Evolutionary conservation across 2,113 vertebrate genomes (phyloP), one percentile per base, ranked within the genome.

Genomic region (Vulpes lagopus): DNA sequence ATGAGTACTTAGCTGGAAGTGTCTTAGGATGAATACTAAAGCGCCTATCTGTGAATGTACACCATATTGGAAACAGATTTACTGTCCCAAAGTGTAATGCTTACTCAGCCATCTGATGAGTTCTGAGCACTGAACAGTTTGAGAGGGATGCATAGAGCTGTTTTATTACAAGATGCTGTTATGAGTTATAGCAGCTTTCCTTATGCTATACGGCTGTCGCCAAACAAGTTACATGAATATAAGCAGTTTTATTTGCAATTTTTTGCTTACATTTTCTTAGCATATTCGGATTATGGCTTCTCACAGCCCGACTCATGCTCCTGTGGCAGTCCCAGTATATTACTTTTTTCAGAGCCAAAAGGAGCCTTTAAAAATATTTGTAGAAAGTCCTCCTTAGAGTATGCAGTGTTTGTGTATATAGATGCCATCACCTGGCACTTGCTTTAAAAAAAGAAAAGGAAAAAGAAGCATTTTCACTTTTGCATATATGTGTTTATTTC

Each of bases 71-170:
- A 98, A 99, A 94, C 98, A 98, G 98, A 99, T 99, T 99, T 99
- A 99, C 98, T 98, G 98, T 98, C 98, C 99, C 98, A 0, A 98
- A 99, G 98, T 98, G 99, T 98, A 99, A 98, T 98, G 98, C 99
- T 99, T 98, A 99, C 98, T 99, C 98, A 99, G 98, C 98, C 98
- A 98, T 99, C 99, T 99, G 99, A 99, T 99, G 98, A 98, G 98
- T 98, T 98, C 80, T 94, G 98, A 98, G 97, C 98, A 92, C 96
- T 97, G 98, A 99, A 98, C 98, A 98, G 98, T 99, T 98, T 99
- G 99, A 98, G 98, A 98, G 97, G 97, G 98, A 98, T 98, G 98
- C 98, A 98, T 98, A 98, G 99, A 98, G 98, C 98, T 98, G 98
- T 98, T 99, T 99, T 98, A 99, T 99, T 99, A 98, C 98, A 98